A percentile compares a stretch with the other conserved stretches of the same genome.
Conservation (phyloP, 1,140 invertebrate species). For the Pararge aegeria region DNA sequence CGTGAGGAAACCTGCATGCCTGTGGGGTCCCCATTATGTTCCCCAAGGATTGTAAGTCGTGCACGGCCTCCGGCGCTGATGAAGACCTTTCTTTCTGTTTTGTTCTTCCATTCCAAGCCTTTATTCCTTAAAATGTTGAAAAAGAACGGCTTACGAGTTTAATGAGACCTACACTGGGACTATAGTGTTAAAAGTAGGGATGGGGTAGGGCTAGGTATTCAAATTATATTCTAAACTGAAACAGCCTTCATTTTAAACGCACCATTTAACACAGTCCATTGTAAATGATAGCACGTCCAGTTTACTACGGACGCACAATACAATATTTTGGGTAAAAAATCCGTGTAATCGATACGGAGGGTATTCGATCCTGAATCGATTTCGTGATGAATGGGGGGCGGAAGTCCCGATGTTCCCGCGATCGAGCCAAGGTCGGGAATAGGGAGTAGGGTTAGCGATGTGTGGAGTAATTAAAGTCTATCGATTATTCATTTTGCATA, state of each 20-base stretch:
- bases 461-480: constrained; percentile 22
- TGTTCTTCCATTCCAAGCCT: too few species aligned
- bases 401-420: constrained; percentile 57
- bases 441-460: constrained; percentile 26
- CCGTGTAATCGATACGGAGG: constrained; percentile 66
- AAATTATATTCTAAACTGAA: not conserved
- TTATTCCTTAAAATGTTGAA: too few species aligned
- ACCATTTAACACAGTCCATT: not conserved
- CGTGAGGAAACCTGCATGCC: too few species aligned
- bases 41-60: too few species aligned
- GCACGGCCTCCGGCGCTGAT: too few species aligned
- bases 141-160: too few species aligned
- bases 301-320: constrained; percentile 22
- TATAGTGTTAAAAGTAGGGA: too few species aligned
- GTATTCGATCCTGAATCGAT: constrained; percentile 61
- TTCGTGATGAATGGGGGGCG: constrained; percentile 66
- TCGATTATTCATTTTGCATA: constrained; percentile 17
- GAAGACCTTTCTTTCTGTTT: too few species aligned
- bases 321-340: constrained; percentile 21
- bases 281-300: constrained; percentile 1
- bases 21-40: too few species aligned
- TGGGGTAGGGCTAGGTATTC: too few species aligned
- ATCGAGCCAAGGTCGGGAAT: constrained; percentile 30
- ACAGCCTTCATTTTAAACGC: not conserved
- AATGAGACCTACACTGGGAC: too few species aligned